Evolutionary conservation across 2,888 invertebrate genomes (phyloP), one percentile per base, ranked within the genome.

Genomic region (Colletes collaris): DNA sequence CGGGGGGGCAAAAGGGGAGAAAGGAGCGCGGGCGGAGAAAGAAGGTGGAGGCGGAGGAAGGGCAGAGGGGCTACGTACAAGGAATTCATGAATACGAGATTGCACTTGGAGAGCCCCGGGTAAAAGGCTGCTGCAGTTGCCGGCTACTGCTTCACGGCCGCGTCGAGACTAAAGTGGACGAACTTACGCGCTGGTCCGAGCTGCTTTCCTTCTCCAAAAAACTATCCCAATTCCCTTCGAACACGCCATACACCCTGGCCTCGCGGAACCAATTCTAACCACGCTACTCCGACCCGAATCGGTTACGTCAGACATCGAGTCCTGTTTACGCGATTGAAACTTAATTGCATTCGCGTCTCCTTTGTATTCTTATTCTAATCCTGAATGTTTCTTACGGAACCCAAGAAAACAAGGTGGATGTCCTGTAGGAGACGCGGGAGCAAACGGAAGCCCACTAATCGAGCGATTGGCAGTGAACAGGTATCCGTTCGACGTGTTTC

Each of bases 81-180:
- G 88, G 89, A 89, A 89, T 89, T 89, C 89, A 89, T 89, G 89
- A 89, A 89, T 89, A 88, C 89, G 87, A 89, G 89, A 89, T 89
- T 88, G 86, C 87, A 85, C 83, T 86, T 69, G 87, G 76, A 84
- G 82, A 81, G 86, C 82, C 86, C 77, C 83, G 81, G 82, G 87
- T 87, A 84, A 86, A 80, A 82, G 82, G 77, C 80, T 79, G 85
- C 81, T 80, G 84, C 81, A 81, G 82, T 82, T 81, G 78, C 82
- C 10, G 77, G 81, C 82, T 83, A 81, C 86, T 67, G 77, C 65
- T 75, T 66, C 77, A 66, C 73, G 70, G 66, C 49, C 73, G 67
- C 78, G 82, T 69, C 76, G 37, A 46, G 62, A 67, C 85, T 46
- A 46, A 60, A 76, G 74, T 70, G 59, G 73, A 71, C 79, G 74